Evolutionary conservation across 2,113 vertebrate genomes (phyloP).

Genomic region (Thamnophis sirtalis): DNA sequence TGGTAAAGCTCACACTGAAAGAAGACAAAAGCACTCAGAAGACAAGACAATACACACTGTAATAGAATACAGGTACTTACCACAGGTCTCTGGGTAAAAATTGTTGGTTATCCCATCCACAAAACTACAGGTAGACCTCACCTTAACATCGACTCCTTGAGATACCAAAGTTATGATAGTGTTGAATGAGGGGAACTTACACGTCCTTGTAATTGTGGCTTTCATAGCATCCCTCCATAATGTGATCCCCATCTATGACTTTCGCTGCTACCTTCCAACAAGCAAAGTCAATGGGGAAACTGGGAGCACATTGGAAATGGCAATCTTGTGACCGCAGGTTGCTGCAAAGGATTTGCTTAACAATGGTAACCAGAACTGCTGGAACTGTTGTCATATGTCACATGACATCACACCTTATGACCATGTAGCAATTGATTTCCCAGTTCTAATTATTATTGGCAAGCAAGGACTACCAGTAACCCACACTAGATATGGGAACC

Average conservation of each 20-base stretch:
- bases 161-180: neutral
- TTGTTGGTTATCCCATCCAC: neutral
- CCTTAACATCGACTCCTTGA: neutral
- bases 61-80: neutral
- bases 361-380: neutral
- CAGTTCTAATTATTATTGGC: neutral
- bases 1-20: constrained; percentile 92
- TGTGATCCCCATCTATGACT: neutral
- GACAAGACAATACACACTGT: neutral
- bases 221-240: neutral
- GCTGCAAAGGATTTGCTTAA: neutral
- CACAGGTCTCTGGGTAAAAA: neutral
- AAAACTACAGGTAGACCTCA: neutral
- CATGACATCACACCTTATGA: neutral
- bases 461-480: neutral
- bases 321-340: neutral
- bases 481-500: neutral
- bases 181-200: neutral
- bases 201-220: neutral
- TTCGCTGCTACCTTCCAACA: neutral
- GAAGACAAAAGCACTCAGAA: neutral
- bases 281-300: neutral
- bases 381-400: neutral
- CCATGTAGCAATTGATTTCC: neutral
- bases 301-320: neutral